These are phyloP conservation scores for Synchiropus splendidus DNA, from an alignment of 2,113 vertebrate genomes.

Conservation along the genomic window DNA sequence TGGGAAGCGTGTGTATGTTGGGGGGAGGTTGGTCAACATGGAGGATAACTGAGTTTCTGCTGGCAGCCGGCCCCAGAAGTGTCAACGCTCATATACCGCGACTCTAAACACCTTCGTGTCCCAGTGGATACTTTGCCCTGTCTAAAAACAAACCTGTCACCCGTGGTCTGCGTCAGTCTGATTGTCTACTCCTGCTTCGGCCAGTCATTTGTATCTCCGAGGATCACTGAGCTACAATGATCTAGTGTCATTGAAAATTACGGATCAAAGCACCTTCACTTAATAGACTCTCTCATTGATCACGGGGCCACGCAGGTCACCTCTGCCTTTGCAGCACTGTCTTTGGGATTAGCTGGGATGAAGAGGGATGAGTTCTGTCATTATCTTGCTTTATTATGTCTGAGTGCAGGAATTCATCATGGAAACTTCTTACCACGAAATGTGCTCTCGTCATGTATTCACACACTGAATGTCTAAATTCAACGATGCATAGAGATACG, in stretches of 20 bases:
- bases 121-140: constrained; percentile 25
- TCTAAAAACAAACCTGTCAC: constrained; percentile 48
- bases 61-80: constrained; percentile 52
- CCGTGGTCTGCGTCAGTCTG: background rate
- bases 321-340: constrained; percentile 35
- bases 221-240: constrained; percentile 11
- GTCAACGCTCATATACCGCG: constrained; percentile 51
- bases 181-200: background rate
- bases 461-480: no score
- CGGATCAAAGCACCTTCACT: constrained; percentile 44
- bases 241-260: constrained; percentile 27
- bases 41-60: constrained; percentile 52
- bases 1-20: background rate
- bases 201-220: background rate
- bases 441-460: no score
- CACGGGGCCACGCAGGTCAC: constrained; percentile 41
- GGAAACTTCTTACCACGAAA: no score
- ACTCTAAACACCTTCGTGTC: constrained; percentile 43
- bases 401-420: no score
- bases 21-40: constrained; percentile 11
- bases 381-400: constrained; percentile 23
- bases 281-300: constrained; percentile 58
- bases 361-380: constrained; percentile 20
- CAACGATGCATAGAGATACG: no score
- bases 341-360: constrained; percentile 34